Conservation (phyloP, 2,113 vertebrate species). For the Phrynocephalus versicolor region DNA sequence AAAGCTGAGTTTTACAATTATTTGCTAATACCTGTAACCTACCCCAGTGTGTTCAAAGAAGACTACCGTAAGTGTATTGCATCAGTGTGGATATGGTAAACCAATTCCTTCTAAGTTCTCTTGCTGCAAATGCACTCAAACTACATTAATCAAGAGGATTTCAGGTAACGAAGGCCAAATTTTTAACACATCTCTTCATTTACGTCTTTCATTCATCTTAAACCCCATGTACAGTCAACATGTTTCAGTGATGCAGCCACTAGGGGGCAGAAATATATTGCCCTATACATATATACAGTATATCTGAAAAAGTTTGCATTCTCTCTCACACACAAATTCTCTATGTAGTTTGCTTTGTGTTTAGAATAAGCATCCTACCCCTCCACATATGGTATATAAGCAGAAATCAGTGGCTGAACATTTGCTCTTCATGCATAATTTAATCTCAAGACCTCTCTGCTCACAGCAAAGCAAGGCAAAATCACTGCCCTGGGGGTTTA, state of each 20-base stretch:
- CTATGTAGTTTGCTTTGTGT: background rate
- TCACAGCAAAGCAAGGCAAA: background rate
- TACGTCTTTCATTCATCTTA: background rate
- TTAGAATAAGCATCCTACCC: background rate
- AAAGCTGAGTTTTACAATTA: background rate
- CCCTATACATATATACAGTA: background rate
- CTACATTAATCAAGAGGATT: too few species aligned
- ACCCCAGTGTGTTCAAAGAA: too few species aligned
- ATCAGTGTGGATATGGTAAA: too few species aligned
- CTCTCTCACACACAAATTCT: too few species aligned
- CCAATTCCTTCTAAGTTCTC: too few species aligned
- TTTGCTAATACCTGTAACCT: too few species aligned
- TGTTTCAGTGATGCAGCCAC: constrained; percentile 1
- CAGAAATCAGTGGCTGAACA: background rate
- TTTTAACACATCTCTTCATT: background rate
- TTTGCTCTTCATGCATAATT: background rate
- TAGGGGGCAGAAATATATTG: constrained; percentile 24
- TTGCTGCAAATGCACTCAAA: too few species aligned
- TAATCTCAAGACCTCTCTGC: background rate
- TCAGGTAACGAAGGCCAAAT: too few species aligned
- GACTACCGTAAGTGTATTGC: too few species aligned
- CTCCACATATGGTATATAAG: background rate
- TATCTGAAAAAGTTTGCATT: too few species aligned
- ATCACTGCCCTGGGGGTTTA: background rate
- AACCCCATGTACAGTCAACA: background rate